Conservation (phyloP, 1,140 invertebrate genomes). For the Aradophagus sp. region DNA sequence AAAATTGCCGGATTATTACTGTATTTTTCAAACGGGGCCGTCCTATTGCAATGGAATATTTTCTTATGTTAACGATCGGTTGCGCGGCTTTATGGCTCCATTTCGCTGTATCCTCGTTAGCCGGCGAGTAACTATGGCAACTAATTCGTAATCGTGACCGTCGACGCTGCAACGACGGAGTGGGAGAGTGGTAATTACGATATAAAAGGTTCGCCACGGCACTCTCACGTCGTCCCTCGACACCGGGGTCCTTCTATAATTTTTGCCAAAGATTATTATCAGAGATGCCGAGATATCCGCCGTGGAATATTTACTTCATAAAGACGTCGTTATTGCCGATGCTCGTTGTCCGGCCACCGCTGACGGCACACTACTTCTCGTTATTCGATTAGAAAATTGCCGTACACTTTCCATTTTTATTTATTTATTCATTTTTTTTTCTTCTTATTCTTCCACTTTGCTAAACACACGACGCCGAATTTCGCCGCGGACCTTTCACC, state of each 20-base stretch:
- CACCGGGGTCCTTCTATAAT: slow-evolving; percentile 51
- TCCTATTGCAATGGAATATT: slow-evolving; percentile 59
- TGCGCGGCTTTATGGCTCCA: slow-evolving; percentile 58
- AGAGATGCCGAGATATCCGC: slow-evolving; percentile 51
- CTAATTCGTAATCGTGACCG: slow-evolving; percentile 59
- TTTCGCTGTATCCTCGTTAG: slow-evolving; percentile 60
- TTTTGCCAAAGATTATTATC: slow-evolving; percentile 56
- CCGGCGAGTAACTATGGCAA: slow-evolving; percentile 56
- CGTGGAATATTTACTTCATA: slow-evolving; percentile 54
- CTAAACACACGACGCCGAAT: too few species aligned
- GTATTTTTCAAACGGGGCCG: slow-evolving; percentile 52
- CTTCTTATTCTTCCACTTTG: too few species aligned
- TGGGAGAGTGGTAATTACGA: slow-evolving; percentile 59
- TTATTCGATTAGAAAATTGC: slow-evolving; percentile 45
- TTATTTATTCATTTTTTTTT: too few species aligned
- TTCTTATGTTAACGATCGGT: slow-evolving; percentile 60
- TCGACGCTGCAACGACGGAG: slow-evolving; percentile 48
- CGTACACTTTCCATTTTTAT: too few species aligned
- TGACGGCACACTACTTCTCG: slow-evolving; percentile 15
- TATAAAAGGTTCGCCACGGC: slow-evolving; percentile 55
- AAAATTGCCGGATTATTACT: slow-evolving; percentile 57
- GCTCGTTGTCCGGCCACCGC: slow-evolving; percentile 32
- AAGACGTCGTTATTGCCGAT: slow-evolving; percentile 52
- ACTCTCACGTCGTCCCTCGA: slow-evolving; percentile 49
- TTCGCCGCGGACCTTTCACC: too few species aligned